Percentiles rank a stretch among this genome's conserved stretches.
These are phyloP conservation scores for Mythimna impura DNA, from an alignment of 2,888 invertebrate genomes.

Conservation along the genomic window DNA sequence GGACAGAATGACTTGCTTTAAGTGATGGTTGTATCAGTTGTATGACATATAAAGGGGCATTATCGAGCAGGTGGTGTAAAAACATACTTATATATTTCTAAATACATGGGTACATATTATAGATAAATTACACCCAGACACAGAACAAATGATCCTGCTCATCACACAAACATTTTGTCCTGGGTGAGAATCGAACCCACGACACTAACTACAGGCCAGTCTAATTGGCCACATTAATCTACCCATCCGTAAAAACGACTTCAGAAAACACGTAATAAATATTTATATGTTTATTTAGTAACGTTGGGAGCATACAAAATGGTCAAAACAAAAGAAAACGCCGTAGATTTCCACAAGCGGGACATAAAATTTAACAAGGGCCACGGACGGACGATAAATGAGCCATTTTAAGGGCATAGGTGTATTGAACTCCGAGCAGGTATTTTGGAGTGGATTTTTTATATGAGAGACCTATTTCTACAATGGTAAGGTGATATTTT, in stretches of 20 bases:
- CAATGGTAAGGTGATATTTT: background rate
- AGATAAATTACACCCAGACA: too few relatives aligned
- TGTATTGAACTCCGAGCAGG: slow-evolving; percentile 46
- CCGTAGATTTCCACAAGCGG: slow-evolving; percentile 43
- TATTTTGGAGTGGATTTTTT: background rate
- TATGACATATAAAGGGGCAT: too few relatives aligned
- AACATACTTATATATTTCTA: too few relatives aligned
- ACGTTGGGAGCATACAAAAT: slow-evolving; percentile 51
- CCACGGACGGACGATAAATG: slow-evolving; percentile 14
- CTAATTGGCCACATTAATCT: slow-evolving; percentile 14
- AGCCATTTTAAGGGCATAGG: slow-evolving; percentile 44
- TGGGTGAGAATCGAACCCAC: too few relatives aligned
- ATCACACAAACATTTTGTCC: too few relatives aligned
- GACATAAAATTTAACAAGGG: slow-evolving; percentile 61
- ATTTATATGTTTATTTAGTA: slow-evolving; percentile 47
- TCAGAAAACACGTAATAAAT: slow-evolving; percentile 48
- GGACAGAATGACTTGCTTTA: too few relatives aligned
- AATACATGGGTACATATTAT: too few relatives aligned
- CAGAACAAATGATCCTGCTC: too few relatives aligned
- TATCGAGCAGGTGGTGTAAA: too few relatives aligned
- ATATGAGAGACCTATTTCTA: slow-evolving; percentile 7
- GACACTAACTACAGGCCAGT: too few relatives aligned
- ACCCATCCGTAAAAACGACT: slow-evolving; percentile 24
- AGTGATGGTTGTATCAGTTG: too few relatives aligned
- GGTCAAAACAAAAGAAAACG: slow-evolving; percentile 51